Conservation (phyloP, 2,888 invertebrate species). For the Tanypteryx hageni region DNA sequence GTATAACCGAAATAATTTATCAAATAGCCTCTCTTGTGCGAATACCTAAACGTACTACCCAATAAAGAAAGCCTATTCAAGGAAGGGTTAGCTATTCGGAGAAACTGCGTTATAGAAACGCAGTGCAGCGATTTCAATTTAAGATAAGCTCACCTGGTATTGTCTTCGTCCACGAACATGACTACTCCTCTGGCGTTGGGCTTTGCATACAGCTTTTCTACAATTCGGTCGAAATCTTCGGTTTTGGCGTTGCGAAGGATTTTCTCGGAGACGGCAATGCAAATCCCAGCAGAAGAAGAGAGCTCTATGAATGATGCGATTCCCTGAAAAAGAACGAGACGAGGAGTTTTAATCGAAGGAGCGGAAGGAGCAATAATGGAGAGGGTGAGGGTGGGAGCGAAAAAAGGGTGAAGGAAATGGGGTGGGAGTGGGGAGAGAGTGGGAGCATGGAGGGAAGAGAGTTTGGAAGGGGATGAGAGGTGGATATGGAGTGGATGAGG, state of each 20-base stretch:
- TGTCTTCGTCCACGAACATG: slow-evolving; percentile 85
- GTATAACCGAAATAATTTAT: too few relatives aligned
- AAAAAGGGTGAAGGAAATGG: not conserved
- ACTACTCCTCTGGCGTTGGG: slow-evolving; percentile 82
- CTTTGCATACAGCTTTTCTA: slow-evolving; percentile 78
- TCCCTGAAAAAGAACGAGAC: slow-evolving; percentile 74
- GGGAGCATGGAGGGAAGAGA: not conserved
- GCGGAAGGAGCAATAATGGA: not conserved
- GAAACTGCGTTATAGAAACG: not conserved
- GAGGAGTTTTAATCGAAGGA: not conserved
- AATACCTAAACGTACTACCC: too few relatives aligned
- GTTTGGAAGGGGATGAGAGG: not conserved
- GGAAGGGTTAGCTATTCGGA: not conserved
- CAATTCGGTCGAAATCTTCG: slow-evolving; percentile 80
- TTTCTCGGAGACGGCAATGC: slow-evolving; percentile 79
- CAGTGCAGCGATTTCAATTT: not conserved
- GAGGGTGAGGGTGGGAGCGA: not conserved
- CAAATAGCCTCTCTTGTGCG: too few relatives aligned
- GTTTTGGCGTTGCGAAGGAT: slow-evolving; percentile 78
- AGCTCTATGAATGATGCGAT: slow-evolving; percentile 79
- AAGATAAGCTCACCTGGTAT: slow-evolving; percentile 76
- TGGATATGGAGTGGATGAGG: not conserved
- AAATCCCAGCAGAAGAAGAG: slow-evolving; percentile 76
- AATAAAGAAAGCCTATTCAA: too few relatives aligned
- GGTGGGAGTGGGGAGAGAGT: not conserved